phyloP scores from a whole-genome alignment of 2,113 vertebrate genomes.

The Cyanoderma ruficeps region DNA sequence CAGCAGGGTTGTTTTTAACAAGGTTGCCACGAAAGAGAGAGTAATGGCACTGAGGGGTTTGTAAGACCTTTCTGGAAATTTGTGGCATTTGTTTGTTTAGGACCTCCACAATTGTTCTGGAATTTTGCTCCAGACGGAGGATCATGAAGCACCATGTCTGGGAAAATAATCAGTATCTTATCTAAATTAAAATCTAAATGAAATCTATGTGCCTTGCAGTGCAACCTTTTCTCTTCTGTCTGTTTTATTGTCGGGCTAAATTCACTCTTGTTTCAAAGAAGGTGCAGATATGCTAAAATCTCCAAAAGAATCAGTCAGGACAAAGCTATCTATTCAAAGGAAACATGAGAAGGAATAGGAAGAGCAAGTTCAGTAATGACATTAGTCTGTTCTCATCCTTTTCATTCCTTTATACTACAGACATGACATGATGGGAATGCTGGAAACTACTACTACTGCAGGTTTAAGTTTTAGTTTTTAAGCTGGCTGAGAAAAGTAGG shows the following conservation, averaged over 20 bases:
- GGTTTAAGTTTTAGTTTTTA: background rate
- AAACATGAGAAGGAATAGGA: background rate
- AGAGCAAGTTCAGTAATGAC: background rate
- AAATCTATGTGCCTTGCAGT: slow-evolving; percentile 38
- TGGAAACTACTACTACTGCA: background rate
- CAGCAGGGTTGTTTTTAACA: background rate
- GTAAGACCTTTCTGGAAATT: background rate
- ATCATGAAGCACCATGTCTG: background rate
- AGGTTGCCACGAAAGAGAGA: background rate
- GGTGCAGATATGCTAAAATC: background rate
- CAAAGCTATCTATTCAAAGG: background rate
- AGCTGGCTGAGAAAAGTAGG: background rate
- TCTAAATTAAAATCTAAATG: slow-evolving; percentile 81
- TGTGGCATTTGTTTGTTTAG: slow-evolving; percentile 45
- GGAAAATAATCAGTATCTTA: slow-evolving; percentile 63
- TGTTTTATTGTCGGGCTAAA: slow-evolving; percentile 21
- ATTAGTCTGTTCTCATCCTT: background rate
- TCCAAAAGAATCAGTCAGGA: background rate
- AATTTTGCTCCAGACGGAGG: slow-evolving; percentile 27
- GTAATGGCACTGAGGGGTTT: background rate
- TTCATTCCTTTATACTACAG: background rate
- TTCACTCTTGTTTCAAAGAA: slow-evolving; percentile 19
- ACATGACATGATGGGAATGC: background rate
- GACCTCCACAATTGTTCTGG: background rate
- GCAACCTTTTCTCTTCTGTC: slow-evolving; percentile 17